A percentile compares a stretch with the other conserved stretches of the same genome.
phyloP scores from a whole-genome alignment of 2,797 vertebrate genomes.

The Gymnothorax javanicus region DNA sequence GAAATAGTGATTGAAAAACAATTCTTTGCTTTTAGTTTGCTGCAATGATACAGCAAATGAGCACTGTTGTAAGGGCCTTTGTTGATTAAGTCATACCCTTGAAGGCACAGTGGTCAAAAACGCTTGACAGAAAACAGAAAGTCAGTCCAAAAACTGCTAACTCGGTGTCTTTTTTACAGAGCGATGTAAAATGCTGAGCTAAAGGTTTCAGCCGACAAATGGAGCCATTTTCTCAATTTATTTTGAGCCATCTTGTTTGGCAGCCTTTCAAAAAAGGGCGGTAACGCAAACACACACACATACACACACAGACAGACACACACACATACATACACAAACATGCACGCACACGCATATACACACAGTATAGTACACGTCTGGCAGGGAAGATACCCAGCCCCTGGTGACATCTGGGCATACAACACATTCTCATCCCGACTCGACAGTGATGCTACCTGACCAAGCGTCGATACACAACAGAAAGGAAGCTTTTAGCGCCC shows the following conservation, averaged over 20 bases:
- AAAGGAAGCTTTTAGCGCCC: too few relatives aligned
- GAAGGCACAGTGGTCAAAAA: slow-evolving; percentile 68
- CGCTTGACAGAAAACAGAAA: slow-evolving; percentile 52
- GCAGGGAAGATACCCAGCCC: too few relatives aligned
- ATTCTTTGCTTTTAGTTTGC: slow-evolving; percentile 73
- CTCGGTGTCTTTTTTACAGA: slow-evolving; percentile 13
- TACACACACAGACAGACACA: not conserved
- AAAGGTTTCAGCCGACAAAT: slow-evolving; percentile 14
- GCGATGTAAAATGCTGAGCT: slow-evolving; percentile 26
- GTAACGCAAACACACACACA: not conserved
- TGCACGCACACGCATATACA: too few relatives aligned
- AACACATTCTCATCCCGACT: too few relatives aligned
- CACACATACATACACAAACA: not conserved
- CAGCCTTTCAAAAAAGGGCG: slow-evolving; percentile 1
- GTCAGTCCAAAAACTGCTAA: slow-evolving; percentile 39
- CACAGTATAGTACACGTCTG: too few relatives aligned
- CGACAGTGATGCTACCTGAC: too few relatives aligned
- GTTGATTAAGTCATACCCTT: slow-evolving; percentile 74
- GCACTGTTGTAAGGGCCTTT: slow-evolving; percentile 62
- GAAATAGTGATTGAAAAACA: slow-evolving; percentile 56
- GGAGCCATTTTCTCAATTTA: not conserved
- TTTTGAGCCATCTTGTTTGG: not conserved
- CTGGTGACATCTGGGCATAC: too few relatives aligned
- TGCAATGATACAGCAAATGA: slow-evolving; percentile 66
- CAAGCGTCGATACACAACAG: too few relatives aligned